A percentile compares a stretch with the other conserved stretches of the same genome.
These are phyloP conservation scores for Petrolisthes cinctipes DNA, from an alignment of 2,888 invertebrate species.

Conservation along the genomic window DNA sequence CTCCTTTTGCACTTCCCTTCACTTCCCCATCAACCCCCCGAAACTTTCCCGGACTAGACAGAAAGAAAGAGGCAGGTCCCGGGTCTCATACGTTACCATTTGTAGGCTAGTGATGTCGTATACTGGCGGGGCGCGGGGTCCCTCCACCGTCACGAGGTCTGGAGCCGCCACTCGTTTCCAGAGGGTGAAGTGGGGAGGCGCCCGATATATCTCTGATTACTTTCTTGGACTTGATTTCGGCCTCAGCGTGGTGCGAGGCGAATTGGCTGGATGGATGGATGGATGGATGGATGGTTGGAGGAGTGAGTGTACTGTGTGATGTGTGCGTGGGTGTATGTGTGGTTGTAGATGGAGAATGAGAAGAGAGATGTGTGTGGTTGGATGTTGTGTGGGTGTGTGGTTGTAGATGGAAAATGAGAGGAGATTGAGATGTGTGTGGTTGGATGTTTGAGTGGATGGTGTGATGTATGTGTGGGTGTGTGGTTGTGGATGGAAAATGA, in stretches of 20 bases:
- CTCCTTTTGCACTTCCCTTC: neutral
- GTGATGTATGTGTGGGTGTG: neutral
- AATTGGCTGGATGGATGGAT: neutral
- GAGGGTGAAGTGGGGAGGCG: slow-evolving; percentile 42
- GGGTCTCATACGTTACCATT: slow-evolving; percentile 51
- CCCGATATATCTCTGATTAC: slow-evolving; percentile 53
- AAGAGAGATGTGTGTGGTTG: neutral
- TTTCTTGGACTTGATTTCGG: slow-evolving; percentile 31
- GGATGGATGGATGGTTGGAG: neutral
- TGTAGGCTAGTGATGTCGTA: slow-evolving; percentile 54
- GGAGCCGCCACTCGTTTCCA: slow-evolving; percentile 35
- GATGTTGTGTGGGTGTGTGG: neutral
- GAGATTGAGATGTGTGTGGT: neutral
- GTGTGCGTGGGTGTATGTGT: neutral
- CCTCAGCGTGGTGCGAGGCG: slow-evolving; percentile 7
- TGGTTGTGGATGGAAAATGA: neutral
- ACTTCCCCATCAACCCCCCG: neutral
- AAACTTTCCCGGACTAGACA: slow-evolving; percentile 11
- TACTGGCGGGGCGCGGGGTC: slow-evolving; percentile 47
- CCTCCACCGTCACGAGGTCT: slow-evolving; percentile 32
- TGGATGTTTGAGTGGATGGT: neutral
- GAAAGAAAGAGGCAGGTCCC: neutral
- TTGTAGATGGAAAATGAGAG: neutral
- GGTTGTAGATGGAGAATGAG: neutral
- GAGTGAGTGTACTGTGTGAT: neutral